phyloP scores from a whole-genome alignment of 2,113 vertebrate genomes.

The Nothocercus nigrocapillus region DNA sequence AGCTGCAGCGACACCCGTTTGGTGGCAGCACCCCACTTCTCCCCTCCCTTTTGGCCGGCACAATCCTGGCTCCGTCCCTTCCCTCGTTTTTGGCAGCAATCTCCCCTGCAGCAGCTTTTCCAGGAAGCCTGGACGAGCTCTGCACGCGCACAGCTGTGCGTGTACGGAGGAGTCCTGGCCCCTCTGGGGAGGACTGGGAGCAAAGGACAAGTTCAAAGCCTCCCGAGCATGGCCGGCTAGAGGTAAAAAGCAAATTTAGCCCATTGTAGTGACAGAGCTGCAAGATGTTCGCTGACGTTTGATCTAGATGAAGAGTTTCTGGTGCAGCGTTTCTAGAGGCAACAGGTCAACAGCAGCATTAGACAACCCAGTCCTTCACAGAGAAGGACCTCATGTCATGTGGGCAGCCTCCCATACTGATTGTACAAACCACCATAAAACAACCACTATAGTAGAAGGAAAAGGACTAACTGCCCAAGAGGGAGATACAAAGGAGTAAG shows the following conservation, averaged over 20 bases:
- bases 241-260: neutral
- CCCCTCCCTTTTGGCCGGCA: neutral
- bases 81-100: neutral
- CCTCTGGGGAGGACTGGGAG: neutral
- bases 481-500: neutral
- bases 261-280: rapidly evolving
- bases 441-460: neutral
- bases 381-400: neutral
- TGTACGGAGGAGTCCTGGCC: neutral
- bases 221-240: rapidly evolving
- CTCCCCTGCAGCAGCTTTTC: neutral
- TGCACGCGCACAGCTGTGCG: rapidly evolving
- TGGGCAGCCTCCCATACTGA: neutral
- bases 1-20: neutral
- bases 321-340: neutral
- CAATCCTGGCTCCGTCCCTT: neutral
- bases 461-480: neutral
- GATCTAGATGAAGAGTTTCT: neutral
- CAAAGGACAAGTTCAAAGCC: neutral
- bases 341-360: neutral
- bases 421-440: neutral
- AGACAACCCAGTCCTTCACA: neutral
- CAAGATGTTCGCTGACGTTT: neutral
- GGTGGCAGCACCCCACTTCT: rapidly evolving
- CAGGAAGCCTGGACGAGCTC: neutral